Conservation (phyloP, 92 coral and sea anemone genomes). For the Scolanthus callimorphus region DNA sequence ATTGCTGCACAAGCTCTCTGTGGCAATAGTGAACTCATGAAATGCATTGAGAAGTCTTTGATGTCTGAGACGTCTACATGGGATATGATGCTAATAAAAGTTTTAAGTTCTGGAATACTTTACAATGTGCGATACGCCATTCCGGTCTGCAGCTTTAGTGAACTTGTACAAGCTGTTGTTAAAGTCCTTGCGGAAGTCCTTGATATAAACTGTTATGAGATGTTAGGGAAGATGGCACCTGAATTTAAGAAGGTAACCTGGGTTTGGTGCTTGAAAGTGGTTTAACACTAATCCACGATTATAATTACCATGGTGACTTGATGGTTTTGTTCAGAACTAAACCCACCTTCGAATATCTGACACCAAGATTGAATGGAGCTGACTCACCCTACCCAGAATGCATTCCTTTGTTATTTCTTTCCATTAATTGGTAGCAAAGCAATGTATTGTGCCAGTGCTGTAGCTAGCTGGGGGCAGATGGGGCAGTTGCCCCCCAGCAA, state of each 20-base stretch:
- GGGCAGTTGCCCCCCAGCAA: no score
- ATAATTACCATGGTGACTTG: no score
- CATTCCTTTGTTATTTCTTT: no score
- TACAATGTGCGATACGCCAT: slow-evolving; percentile 77
- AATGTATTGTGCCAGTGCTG: no score
- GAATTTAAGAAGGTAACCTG: slow-evolving; percentile 61
- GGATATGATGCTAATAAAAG: slow-evolving; percentile 73
- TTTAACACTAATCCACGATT: no score
- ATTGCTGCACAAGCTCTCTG: slow-evolving; percentile 76
- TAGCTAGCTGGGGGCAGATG: no score
- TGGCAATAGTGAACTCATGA: slow-evolving; percentile 75
- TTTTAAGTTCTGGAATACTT: slow-evolving; percentile 83
- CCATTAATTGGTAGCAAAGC: no score
- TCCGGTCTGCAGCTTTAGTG: slow-evolving; percentile 71
- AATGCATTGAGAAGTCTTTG: slow-evolving; percentile 71
- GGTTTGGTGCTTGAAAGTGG: no score
- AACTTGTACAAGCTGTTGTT: slow-evolving; percentile 89
- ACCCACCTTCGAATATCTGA: no score
- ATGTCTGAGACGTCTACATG: slow-evolving; percentile 70
- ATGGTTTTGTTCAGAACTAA: no score
- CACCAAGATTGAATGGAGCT: no score
- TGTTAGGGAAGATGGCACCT: slow-evolving; percentile 65
- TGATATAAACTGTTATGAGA: slow-evolving; percentile 72
- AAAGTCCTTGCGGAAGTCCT: slow-evolving; percentile 80
- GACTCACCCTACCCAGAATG: no score